Base-by-base conservation (phyloP, 1,140 invertebrate species). In the Ceratina australensis region DNA sequence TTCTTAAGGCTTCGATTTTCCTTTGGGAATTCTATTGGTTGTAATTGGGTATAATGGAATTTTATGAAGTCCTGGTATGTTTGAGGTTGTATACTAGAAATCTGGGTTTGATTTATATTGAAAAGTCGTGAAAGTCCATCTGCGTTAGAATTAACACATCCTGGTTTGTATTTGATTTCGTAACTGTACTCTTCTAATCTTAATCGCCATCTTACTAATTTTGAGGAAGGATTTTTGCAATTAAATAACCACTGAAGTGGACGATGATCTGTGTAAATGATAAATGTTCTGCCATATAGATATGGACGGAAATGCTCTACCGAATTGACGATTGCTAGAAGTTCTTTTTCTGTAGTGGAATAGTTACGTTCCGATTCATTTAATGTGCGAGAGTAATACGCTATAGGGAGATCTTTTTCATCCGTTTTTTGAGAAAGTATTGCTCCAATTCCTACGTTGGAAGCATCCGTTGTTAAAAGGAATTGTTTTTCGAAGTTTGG, bases 31-130 rank as follows among this genome's bases (percentile, higher is more conserved):
- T 33, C 56, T 54, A 54, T 1, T 4, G 24, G 7, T 54, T 26
- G 3, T 28, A 50, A 54, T 57, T 69, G 4, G 54, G n/a, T 69
- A 18, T 69, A 69, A 22, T 69, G 67, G 4, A 59, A 69, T 59
- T 71, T 71, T 26, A 71, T 33, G 47, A 71, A 71, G 16, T 71
- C 56, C 49, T 60, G 54, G 22, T 49, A 71, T 2, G 15, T 60
- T 3, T 57, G 26, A 2, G 4, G 12, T 22, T 69, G 52, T 1
- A 28, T 54, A 26, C 20, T 7, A 22, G 66, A 57, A 0, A 54
- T 10, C 16, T 68, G 57, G 57, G 49, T 57, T 57, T 4, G 13
- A 22, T 16, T 69, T 69, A 42, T 13, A 8, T 26, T 10, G 13
- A 42, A 0, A 15, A 64, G 61, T 18, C 61, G 8, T 12, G 33